Evolutionary conservation across 2,888 invertebrate species (phyloP).

Genomic region (Leptinotarsa juncta): DNA sequence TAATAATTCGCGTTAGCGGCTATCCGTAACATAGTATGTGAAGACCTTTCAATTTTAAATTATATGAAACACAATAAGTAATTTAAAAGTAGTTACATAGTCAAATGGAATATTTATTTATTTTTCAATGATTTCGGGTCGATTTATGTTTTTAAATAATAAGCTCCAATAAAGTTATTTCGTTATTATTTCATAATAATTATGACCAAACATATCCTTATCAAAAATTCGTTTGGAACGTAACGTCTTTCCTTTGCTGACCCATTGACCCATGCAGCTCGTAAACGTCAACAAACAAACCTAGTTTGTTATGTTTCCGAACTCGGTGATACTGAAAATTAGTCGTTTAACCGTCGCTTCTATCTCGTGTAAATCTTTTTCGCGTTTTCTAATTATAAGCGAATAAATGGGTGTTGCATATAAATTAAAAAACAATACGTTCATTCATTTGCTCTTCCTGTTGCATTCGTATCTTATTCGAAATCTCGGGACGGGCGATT

Average conservation of each 20-base stretch:
- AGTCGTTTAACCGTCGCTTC: constrained; percentile 15
- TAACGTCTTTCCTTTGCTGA: constrained; percentile 7
- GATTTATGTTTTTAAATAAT: no score
- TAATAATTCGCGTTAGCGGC: no score
- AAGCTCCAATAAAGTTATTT: not conserved
- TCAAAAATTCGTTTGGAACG: constrained; percentile 6
- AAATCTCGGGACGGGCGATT: constrained; percentile 13
- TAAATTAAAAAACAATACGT: constrained; percentile 8
- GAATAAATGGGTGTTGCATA: constrained; percentile 19
- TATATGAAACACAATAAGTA: no score
- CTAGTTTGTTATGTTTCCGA: not conserved
- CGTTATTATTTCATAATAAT: not conserved
- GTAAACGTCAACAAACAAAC: constrained; percentile 4
- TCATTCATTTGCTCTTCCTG: constrained; percentile 15
- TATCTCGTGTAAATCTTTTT: constrained; percentile 12
- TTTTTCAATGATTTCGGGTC: no score
- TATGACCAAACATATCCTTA: not conserved
- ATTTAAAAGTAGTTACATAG: no score
- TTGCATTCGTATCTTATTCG: constrained; percentile 7
- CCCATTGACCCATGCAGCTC: constrained; percentile 8
- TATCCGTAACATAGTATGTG: no score
- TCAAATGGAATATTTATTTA: no score
- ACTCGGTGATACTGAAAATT: constrained; percentile 9
- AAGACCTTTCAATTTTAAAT: no score
- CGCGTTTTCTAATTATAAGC: constrained; percentile 20